Evolutionary conservation across 2,888 invertebrate genomes (phyloP), one percentile per base, ranked within the genome.

Genomic region (Acrocyrtus sp.): DNA sequence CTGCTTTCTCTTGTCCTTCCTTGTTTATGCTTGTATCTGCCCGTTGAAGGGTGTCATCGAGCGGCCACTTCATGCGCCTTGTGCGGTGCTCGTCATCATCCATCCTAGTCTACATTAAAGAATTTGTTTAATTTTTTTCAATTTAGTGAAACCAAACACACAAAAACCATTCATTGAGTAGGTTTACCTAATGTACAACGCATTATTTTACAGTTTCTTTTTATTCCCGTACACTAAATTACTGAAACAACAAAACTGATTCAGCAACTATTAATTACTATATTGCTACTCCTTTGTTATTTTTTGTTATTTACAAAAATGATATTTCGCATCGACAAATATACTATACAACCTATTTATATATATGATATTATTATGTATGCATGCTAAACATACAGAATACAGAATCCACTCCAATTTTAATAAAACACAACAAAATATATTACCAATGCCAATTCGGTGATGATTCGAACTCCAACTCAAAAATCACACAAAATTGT

Each of bases 11-110:
- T 96, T 78, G 86, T 96, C 81, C 92, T 96, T 83, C 97, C 97
- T 80, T 97, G 97, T 85, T 88, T 98, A 82, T 97, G 96, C 89
- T 93, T 95, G 86, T 97, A 97, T 87, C 90, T 92, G 82, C 95
- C 95, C 72, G 87, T 96, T 77, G 90, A 91, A 82, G 90, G 92
- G 81, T 91, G 92, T 83, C 95, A 96, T 86, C 89, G 90, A 86
- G 91, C 93, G 82, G 68, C 68, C 21, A 74, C 74, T 48, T 88
- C 89, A 62, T 93, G 94, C 83, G 91, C 91, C 72, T 84, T 92
- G 68, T 94, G 95, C 82, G 96, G 95, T 65, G 95, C 94, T 5
- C 88, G 89, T 81, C 96, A 96, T 82, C 79, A 82, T 57, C 81
- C 82, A 67, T 80, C 82, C 77, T 78, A 75, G 75, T 78, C 77